A percentile compares a stretch with the other conserved stretches of the same genome.
phyloP scores from a whole-genome alignment of 2,888 invertebrate species.

The Druceiella hillmani region DNA sequence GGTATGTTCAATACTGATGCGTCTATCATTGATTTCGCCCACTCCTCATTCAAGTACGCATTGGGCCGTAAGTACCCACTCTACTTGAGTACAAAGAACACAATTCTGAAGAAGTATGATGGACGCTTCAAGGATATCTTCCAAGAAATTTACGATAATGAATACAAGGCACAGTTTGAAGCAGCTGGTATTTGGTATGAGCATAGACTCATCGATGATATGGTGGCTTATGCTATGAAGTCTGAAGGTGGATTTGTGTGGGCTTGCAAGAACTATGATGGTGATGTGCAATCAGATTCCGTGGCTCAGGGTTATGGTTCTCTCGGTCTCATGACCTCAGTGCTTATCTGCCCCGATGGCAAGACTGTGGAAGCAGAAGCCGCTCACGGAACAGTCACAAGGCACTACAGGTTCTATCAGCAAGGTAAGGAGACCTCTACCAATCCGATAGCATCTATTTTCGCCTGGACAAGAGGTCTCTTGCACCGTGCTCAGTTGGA shows the following conservation, averaged over 20 bases:
- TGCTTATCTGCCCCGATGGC: slow-evolving; percentile 94
- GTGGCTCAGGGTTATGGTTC: slow-evolving; percentile 97
- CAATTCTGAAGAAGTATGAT: slow-evolving; percentile 93
- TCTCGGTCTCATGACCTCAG: slow-evolving; percentile 97
- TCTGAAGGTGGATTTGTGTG: slow-evolving; percentile 98
- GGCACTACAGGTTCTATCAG: slow-evolving; percentile 84
- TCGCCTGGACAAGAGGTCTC: slow-evolving; percentile 95
- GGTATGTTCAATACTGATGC: slow-evolving; percentile 97
- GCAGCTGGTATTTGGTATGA: slow-evolving; percentile 93
- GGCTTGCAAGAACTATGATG: slow-evolving; percentile 99
- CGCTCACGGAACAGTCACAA: slow-evolving; percentile 95
- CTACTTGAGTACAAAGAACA: slow-evolving; percentile 95
- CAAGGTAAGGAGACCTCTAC: slow-evolving; percentile 98
- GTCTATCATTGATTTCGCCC: slow-evolving; percentile 90
- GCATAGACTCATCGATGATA: slow-evolving; percentile 96
- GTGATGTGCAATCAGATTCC: slow-evolving; percentile 97
- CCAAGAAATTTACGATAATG: slow-evolving; percentile 86
- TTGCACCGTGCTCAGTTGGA: slow-evolving; percentile 93
- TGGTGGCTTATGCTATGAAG: slow-evolving; percentile 98
- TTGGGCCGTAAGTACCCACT: slow-evolving; percentile 80
- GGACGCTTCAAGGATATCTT: slow-evolving; percentile 97
- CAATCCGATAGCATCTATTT: slow-evolving; percentile 98
- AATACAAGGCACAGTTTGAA: slow-evolving; percentile 83
- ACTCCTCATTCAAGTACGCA: slow-evolving; percentile 90
- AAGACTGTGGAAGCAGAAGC: slow-evolving; percentile 98